A percentile compares a stretch with the other conserved stretches of the same genome.
Conservation (phyloP, 2,797 vertebrate species). For the Podargus strigoides region DNA sequence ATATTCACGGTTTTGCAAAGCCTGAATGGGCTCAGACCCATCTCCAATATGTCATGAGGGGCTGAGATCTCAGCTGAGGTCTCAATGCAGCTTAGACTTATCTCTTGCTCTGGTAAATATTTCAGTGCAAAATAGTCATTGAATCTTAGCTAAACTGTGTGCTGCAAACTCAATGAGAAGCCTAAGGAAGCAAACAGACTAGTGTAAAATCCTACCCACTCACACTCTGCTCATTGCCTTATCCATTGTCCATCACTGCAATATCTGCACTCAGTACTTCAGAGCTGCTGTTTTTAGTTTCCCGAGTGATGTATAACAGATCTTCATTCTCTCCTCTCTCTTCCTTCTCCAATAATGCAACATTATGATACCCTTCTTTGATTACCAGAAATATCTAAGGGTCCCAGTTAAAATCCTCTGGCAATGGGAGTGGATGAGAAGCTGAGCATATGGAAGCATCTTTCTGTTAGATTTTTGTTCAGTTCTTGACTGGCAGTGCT, state of each 20-base stretch:
- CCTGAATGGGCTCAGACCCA: background rate
- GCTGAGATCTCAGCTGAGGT: background rate
- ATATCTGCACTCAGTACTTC: background rate
- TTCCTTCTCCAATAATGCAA: background rate
- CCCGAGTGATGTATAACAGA: background rate
- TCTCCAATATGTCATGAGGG: background rate
- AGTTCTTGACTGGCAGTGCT: background rate
- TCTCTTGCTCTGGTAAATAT: background rate
- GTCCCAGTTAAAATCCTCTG: background rate
- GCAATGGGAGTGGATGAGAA: rapidly evolving
- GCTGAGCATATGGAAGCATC: background rate
- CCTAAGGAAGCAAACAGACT: background rate
- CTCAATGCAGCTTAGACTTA: background rate
- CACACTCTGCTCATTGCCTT: background rate
- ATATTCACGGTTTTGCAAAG: background rate
- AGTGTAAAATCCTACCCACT: background rate
- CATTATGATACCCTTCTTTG: background rate
- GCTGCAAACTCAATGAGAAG: background rate
- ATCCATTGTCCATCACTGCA: background rate
- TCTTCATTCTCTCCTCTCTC: background rate
- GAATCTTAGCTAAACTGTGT: background rate
- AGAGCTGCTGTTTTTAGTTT: background rate
- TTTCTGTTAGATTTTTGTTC: background rate
- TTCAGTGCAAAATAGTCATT: background rate
- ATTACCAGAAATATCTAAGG: background rate